phyloP scores from a whole-genome alignment of 2,113 vertebrate species.

The Rhynchopsitta pachyrhyncha region DNA sequence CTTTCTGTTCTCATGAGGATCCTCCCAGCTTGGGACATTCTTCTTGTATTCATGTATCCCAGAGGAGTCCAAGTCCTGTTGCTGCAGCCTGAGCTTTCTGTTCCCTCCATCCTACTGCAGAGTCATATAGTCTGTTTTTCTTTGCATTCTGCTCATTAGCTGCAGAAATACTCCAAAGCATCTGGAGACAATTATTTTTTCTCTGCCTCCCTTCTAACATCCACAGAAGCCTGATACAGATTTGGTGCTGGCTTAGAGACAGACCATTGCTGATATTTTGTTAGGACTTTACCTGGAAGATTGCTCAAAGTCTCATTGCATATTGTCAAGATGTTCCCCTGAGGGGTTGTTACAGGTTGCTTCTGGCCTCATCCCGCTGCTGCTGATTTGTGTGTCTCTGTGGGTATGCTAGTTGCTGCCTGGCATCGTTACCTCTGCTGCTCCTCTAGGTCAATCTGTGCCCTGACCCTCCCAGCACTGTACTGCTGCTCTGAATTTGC shows the following conservation, averaged over 20 bases:
- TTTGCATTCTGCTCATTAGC: background rate
- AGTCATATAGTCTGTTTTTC: background rate
- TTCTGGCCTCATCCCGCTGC: background rate
- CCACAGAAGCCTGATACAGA: background rate
- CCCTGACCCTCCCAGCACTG: background rate
- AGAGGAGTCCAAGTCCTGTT: background rate
- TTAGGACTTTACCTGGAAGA: background rate
- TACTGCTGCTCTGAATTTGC: background rate
- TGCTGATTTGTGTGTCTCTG: background rate
- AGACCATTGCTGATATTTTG: background rate
- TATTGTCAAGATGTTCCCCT: background rate
- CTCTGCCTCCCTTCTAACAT: background rate
- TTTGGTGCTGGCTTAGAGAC: background rate
- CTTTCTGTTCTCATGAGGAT: background rate
- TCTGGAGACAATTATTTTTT: background rate
- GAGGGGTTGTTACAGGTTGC: background rate
- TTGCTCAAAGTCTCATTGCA: background rate
- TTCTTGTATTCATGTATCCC: background rate
- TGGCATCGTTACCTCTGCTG: background rate
- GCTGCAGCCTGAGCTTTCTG: background rate
- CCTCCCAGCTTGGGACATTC: background rate
- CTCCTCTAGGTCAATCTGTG: background rate
- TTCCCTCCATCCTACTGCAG: background rate
- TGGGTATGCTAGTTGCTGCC: background rate
- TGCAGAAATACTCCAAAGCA: background rate